A percentile compares a stretch with the other conserved stretches of the same genome.
Conservation (phyloP, 2,888 invertebrate genomes). For the Epistrophella euchroma region DNA sequence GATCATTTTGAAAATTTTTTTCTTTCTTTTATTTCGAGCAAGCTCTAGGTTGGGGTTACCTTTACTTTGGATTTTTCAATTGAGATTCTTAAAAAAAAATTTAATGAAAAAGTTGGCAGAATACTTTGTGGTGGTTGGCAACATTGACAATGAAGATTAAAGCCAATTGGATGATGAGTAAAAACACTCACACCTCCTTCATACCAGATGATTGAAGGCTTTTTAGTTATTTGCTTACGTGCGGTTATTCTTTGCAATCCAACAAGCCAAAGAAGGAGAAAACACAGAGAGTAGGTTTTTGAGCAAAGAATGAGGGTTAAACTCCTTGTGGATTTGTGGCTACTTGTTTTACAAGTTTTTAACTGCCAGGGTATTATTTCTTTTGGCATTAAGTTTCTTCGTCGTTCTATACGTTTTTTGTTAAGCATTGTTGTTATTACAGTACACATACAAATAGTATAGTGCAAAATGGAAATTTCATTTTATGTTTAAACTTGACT, state of each 20-base stretch:
- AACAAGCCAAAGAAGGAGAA: conserved; percentile 10
- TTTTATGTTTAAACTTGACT: conserved; percentile 5
- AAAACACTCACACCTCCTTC: conserved; percentile 27
- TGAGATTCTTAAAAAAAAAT: neutral
- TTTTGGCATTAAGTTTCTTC: conserved; percentile 47
- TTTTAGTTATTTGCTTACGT: conserved; percentile 71
- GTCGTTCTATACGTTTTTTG: neutral
- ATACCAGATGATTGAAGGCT: conserved; percentile 61
- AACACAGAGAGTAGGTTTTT: conserved; percentile 12
- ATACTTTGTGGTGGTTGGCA: neutral
- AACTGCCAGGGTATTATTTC: conserved; percentile 57
- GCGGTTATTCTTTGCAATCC: conserved; percentile 68
- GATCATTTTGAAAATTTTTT: no score
- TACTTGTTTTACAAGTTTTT: conserved; percentile 70
- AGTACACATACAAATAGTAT: conserved; percentile 9
- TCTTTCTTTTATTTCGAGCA: no score
- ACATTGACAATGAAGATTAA: neutral
- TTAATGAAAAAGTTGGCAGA: no score
- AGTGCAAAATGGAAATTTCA: conserved; percentile 38
- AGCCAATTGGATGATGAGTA: conserved; percentile 20
- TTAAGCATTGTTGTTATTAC: conserved; percentile 5
- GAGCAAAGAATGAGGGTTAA: conserved; percentile 42
- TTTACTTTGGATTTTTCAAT: no score
- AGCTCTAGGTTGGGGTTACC: no score
- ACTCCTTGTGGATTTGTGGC: conserved; percentile 47